Evolutionary conservation across 1,140 invertebrate genomes (phyloP), one percentile per base, ranked within the genome.

Genomic region (Oncopodura yosiiana): DNA sequence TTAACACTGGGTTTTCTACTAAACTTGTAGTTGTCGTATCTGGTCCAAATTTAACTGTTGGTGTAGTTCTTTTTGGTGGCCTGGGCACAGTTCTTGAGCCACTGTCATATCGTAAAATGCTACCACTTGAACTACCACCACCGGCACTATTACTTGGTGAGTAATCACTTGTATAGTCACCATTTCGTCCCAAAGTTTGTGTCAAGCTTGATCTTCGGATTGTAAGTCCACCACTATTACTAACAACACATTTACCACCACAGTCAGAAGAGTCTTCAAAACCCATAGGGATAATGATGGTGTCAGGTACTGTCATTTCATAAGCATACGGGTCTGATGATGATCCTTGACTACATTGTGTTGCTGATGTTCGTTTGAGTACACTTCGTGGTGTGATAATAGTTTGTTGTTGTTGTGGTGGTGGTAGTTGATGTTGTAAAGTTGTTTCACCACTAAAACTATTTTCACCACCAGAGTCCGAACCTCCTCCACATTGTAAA

Each of bases 221-320:
- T 29, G 37, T 49, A 8, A 21, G 32, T 41, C 34, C 36, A 9
- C 26, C 16, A 11, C 29, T 18, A n/a, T 46, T 38, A 38, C 38
- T 49, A 6, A 42, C 43, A 23, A 44, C 46, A 0, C 55, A 43
- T 29, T 61, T 50, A 37, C 46, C 49, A 14, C 49, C 43, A 24
- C 50, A 52, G 23, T 18, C 55, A 5, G 48, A 24, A 8, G 48
- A 50, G 21, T 27, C 37, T 14, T 58, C 51, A 44, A 57, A 53
- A 2, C 51, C 44, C 29, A 64, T 56, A 9, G 62, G 58, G 21
- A 59, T 49, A 1, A 64, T 39, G 4, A 63, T 54, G 5, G 62
- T 58, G 39, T 64, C 62, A 32, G 62, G 62, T 59, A 64, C 60
- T 24, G 52, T 32, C 57, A 63, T 63, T 30, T 64, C 62, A 36